phyloP scores from a whole-genome alignment of 1,140 invertebrate species.

The Dryas iulia region DNA sequence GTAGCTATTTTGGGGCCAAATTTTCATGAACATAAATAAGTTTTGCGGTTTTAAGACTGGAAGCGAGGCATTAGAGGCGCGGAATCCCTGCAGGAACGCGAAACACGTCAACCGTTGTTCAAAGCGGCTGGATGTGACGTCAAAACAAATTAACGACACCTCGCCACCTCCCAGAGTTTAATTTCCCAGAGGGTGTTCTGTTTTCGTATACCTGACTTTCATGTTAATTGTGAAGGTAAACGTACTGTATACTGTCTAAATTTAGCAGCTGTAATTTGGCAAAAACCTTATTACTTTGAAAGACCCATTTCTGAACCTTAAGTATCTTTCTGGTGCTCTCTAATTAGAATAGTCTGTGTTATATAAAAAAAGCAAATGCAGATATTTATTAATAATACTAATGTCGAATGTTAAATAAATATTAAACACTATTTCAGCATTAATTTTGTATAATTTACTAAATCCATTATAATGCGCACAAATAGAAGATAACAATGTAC shows the following conservation, averaged over 20 bases:
- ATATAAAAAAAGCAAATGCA: too few species aligned
- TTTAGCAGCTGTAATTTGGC: slow-evolving; percentile 4
- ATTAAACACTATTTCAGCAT: too few species aligned
- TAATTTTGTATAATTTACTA: too few species aligned
- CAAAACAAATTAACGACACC: slow-evolving; percentile 64
- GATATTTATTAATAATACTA: too few species aligned
- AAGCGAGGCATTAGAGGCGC: slow-evolving; percentile 13
- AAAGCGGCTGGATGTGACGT: slow-evolving; percentile 30
- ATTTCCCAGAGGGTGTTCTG: slow-evolving; percentile 60
- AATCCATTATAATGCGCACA: too few species aligned
- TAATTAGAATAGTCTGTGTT: neutral
- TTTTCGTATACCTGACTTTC: slow-evolving; percentile 24
- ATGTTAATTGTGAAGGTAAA: slow-evolving; percentile 11
- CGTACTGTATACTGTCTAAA: slow-evolving; percentile 9
- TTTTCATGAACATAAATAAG: slow-evolving; percentile 14
- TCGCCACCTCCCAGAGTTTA: slow-evolving; percentile 51
- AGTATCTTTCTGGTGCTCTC: neutral
- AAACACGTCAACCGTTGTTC: slow-evolving; percentile 17
- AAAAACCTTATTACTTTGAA: neutral
- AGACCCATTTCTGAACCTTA: neutral
- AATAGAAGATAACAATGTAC: too few species aligned
- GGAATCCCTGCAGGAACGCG: slow-evolving; percentile 25
- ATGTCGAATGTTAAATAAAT: too few species aligned
- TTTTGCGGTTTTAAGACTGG: slow-evolving; percentile 19
- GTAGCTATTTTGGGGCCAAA: neutral